These are phyloP conservation scores for Polyploca ridens DNA, from an alignment of 2,888 invertebrate species.

Conservation along the genomic window DNA sequence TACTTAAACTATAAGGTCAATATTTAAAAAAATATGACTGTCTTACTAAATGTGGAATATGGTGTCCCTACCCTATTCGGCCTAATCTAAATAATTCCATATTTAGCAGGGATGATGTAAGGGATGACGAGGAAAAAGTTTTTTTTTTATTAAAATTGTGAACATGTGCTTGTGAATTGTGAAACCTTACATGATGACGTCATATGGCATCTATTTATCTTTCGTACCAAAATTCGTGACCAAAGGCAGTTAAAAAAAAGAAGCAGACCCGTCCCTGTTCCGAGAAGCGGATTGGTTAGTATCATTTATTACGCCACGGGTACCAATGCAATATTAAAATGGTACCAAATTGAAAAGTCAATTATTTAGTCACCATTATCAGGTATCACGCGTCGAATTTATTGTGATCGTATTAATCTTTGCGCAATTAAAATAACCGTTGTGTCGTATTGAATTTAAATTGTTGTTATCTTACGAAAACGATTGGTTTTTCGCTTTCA, in stretches of 20 bases:
- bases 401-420: slow-evolving; percentile 30
- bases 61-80: no score
- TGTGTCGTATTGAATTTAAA: slow-evolving; percentile 24
- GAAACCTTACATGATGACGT: slow-evolving; percentile 53
- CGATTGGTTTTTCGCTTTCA: slow-evolving; percentile 19
- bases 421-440: slow-evolving; percentile 29
- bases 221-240: slow-evolving; percentile 71
- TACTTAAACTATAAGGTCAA: not conserved
- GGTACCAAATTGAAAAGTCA: slow-evolving; percentile 56
- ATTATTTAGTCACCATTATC: slow-evolving; percentile 47
- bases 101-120: no score
- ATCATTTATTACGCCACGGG: slow-evolving; percentile 78
- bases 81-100: no score
- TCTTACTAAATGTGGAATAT: no score
- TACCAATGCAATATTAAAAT: slow-evolving; percentile 48
- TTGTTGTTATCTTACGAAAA: slow-evolving; percentile 21
- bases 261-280: slow-evolving; percentile 59
- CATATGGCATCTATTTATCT: slow-evolving; percentile 73
- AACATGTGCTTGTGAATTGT: slow-evolving; percentile 2
- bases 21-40: not conserved
- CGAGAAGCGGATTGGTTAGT: slow-evolving; percentile 74
- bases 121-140: no score
- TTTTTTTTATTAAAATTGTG: not conserved
- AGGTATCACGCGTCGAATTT: slow-evolving; percentile 26
- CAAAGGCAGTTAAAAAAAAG: slow-evolving; percentile 54